Percentiles rank a stretch among this genome's conserved stretches.
These are phyloP conservation scores for Aulostomus chinensis DNA, from an alignment of 2,797 vertebrate species.

Conservation along the genomic window DNA sequence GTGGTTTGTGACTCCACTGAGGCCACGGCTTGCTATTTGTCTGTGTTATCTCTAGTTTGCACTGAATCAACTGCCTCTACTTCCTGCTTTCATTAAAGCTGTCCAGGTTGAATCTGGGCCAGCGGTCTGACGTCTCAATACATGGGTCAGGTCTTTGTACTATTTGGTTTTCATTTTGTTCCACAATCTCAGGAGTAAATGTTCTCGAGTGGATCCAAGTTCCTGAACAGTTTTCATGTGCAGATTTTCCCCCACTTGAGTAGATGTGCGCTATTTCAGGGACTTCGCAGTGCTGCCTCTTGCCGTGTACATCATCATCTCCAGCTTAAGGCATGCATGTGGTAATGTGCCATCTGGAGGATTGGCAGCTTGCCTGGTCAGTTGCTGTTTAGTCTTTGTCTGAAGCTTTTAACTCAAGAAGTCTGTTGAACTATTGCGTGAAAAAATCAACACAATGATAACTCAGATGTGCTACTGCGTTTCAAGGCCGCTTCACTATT, in stretches of 20 bases:
- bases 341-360: slow-evolving; percentile 38
- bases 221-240: too few species aligned
- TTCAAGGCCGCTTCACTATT: too few species aligned
- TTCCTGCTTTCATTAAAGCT: too few species aligned
- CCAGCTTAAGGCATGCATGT: slow-evolving; percentile 34
- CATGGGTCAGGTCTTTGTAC: too few species aligned
- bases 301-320: slow-evolving; percentile 15
- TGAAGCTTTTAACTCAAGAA: neutral
- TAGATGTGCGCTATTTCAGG: slow-evolving; percentile 5
- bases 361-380: slow-evolving; percentile 28
- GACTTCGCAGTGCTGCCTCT: slow-evolving; percentile 4
- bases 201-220: slow-evolving; percentile 3
- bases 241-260: neutral
- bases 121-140: too few species aligned
- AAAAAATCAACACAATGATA: too few species aligned
- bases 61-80: slow-evolving; percentile 53
- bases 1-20: too few species aligned
- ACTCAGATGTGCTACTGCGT: too few species aligned
- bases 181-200: slow-evolving; percentile 6
- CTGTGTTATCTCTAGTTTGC: slow-evolving; percentile 57
- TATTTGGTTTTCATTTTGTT: slow-evolving; percentile 23
- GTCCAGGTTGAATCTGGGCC: too few species aligned
- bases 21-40: slow-evolving; percentile 63
- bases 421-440: neutral
- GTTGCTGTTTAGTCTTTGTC: slow-evolving; percentile 17